phyloP scores from a whole-genome alignment of 2,113 vertebrate genomes.

The Monopterus albus region DNA sequence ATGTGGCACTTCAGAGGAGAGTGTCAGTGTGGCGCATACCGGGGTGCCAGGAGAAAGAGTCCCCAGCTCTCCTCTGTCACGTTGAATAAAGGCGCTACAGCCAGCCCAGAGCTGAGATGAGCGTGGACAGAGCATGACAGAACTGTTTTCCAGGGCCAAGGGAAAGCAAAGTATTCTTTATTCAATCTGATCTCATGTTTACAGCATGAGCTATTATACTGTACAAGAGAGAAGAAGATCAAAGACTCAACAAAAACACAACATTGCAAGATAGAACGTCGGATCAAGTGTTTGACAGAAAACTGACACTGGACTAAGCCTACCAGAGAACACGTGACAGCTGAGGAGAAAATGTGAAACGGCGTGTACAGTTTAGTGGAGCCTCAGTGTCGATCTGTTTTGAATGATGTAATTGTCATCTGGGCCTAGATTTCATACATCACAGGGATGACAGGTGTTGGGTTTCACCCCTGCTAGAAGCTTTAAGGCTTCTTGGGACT shows the following conservation, averaged over 20 bases:
- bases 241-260: conserved; percentile 39
- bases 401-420: conserved; percentile 65
- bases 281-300: conserved; percentile 37
- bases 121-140: conserved; percentile 82
- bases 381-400: conserved; percentile 18
- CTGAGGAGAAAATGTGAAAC: conserved; percentile 45
- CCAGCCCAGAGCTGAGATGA: conserved; percentile 74
- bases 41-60: conserved; percentile 83
- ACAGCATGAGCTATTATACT: conserved; percentile 76
- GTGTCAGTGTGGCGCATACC: conserved; percentile 76
- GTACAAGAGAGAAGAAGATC: conserved; percentile 63
- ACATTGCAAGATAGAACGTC: conserved; percentile 27
- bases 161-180: conserved; percentile 81
- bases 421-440: conserved; percentile 36
- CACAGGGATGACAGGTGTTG: conserved; percentile 38
- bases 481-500: conserved; percentile 29
- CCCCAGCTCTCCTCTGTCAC: conserved; percentile 84
- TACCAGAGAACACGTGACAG: conserved; percentile 21
- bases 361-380: conserved; percentile 23
- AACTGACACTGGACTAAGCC: conserved; percentile 23
- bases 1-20: conserved; percentile 83
- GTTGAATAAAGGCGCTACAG: conserved; percentile 77
- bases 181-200: conserved; percentile 81
- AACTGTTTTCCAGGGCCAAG: conserved; percentile 75
- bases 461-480: conserved; percentile 19